Evolutionary conservation across 2,113 vertebrate genomes (phyloP), one percentile per base, ranked within the genome.

Genomic region (Spheniscus mendiculus): DNA sequence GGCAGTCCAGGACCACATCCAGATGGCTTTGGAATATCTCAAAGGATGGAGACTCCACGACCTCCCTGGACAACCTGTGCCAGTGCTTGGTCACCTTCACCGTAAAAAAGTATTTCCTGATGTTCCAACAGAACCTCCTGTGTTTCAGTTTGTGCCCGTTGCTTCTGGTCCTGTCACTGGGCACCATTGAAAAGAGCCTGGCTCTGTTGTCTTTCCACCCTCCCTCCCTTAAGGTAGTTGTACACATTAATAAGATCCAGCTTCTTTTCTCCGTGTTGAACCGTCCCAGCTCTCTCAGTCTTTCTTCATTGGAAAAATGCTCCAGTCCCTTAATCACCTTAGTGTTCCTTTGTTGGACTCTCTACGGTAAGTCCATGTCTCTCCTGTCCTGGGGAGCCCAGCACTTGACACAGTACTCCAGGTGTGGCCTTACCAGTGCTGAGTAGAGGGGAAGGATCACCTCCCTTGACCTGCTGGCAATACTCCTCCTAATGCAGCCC

Each of bases 401-500:
- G 61, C 29, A 38, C 13, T 36, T 49, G 22, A 17, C 13, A 11
- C 45, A 38, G 7, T 8, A 26, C 45, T 87, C 34, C 29, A 62
- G 38, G 5, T 56, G 8, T n/a, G 26, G 52, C 20, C 25, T 84
- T 73, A 17, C 5, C 9, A 10, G 8, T 56, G 44, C 63, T 65
- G 40, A 67, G 22, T 10, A 19, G 10, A 52, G 38, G 29, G 17
- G 10, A 63, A 40, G 21, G 21, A 11, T 83, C 34, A 72, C 13
- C 10, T 69, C 23, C 29, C 21, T 74, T 0, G 0, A 2, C 36
- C 12, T 63, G 6, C 61, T 70, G n/a, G 18, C 58, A 40, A 2
- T n/a, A 20, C 19, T 83, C 1, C 8, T 78, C 10, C 78, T 67
- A 12, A 40, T 32, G 7, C 50, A 87, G 30, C 59, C 38, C 27